Evolutionary conservation across 2,113 vertebrate species (phyloP).

Genomic region (Seriola quinqueradiata): DNA sequence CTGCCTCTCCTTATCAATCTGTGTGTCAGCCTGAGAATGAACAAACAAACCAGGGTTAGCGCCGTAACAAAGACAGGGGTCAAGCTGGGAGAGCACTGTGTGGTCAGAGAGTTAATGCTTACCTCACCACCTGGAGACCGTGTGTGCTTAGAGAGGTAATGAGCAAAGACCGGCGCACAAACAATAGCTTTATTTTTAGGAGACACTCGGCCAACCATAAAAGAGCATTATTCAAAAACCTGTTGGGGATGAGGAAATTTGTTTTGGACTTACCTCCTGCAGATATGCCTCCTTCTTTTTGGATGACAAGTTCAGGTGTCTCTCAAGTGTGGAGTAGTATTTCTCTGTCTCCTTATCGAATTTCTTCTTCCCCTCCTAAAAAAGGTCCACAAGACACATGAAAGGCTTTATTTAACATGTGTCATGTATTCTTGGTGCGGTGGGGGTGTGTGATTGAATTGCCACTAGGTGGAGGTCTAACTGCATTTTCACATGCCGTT

Average conservation of each 20-base stretch:
- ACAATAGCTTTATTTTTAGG: conserved; percentile 19
- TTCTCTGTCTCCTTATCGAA: conserved; percentile 97
- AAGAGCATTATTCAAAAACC: conserved; percentile 60
- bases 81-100: conserved; percentile 3
- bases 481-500: conserved; percentile 44
- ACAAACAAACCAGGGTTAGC: conserved; percentile 45
- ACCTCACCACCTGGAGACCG: conserved; percentile 20
- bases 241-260: conserved; percentile 24
- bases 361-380: conserved; percentile 96
- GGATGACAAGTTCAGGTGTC: conserved; percentile 93
- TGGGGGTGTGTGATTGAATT: not conserved
- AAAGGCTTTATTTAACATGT: conserved; percentile 50
- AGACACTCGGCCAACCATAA: conserved; percentile 31
- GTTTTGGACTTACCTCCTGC: conserved; percentile 89
- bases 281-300: conserved; percentile 96
- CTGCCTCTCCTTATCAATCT: conserved; percentile 95
- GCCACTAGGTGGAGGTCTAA: conserved; percentile 80
- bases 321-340: conserved; percentile 95
- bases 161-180: conserved; percentile 14
- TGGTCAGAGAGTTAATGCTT: conserved; percentile 43
- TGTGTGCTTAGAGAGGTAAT: conserved; percentile 9
- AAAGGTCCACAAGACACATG: conserved; percentile 46
- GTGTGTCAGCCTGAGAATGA: conserved; percentile 90
- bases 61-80: conserved; percentile 18
- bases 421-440: conserved; percentile 5